These are phyloP conservation scores for Frieseomelitta varia DNA, from an alignment of 1,140 invertebrate species.

Conservation along the genomic window DNA sequence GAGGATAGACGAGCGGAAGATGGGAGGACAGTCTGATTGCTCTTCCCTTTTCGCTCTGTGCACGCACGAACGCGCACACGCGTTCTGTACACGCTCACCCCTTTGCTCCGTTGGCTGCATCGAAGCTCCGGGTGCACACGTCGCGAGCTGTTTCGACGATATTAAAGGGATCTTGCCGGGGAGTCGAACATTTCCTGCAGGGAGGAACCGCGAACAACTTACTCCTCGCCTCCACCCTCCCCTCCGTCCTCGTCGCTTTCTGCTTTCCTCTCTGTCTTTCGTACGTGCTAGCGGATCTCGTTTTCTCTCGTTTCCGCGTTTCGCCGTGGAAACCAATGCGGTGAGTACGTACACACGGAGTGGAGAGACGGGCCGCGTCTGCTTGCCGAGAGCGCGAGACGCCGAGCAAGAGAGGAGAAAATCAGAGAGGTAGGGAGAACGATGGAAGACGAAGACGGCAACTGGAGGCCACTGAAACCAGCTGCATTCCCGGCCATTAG, in stretches of 20 bases:
- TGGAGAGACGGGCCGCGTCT: too few species aligned
- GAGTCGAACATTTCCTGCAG: constrained; percentile 62
- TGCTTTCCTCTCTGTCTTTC: neutral
- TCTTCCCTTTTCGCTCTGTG: constrained; percentile 47
- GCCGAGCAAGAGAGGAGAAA: constrained; percentile 26
- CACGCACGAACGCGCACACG: constrained; percentile 20
- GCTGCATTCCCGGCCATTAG: constrained; percentile 81
- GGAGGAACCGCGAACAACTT: constrained; percentile 78
- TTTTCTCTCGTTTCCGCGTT: neutral
- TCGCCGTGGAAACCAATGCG: constrained; percentile 4
- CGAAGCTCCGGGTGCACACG: constrained; percentile 5
- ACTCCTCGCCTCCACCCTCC: constrained; percentile 51
- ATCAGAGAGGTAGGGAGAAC: constrained; percentile 34
- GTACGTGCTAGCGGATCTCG: neutral
- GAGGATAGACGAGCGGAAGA: constrained; percentile 23
- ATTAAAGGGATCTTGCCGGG: constrained; percentile 70
- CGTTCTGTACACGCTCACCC: constrained; percentile 6
- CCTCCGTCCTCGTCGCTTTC: too few species aligned
- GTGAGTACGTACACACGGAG: constrained; percentile 22
- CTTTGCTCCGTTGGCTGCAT: constrained; percentile 20
- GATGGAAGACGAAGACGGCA: constrained; percentile 57
- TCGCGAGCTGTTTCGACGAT: constrained; percentile 61
- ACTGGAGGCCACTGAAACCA: constrained; percentile 80
- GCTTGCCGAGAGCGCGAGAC: too few species aligned
- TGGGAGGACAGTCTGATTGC: constrained; percentile 53